Conservation (phyloP, 2,113 vertebrate genomes). For the Pseudopipra pipra region DNA sequence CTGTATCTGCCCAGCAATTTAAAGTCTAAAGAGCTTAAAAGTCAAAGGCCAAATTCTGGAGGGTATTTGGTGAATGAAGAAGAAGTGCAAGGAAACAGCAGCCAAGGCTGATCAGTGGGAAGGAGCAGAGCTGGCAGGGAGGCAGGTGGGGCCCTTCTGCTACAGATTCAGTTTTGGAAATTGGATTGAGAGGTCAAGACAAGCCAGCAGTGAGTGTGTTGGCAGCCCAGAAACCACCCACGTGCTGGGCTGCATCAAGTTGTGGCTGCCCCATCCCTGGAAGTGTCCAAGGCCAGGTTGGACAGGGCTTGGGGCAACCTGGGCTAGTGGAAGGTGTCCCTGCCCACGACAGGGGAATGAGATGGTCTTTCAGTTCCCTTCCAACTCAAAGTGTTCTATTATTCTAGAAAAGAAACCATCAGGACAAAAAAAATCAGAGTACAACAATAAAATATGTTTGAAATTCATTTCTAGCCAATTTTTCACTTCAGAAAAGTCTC, state of each 20-base stretch:
- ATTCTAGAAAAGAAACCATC: not conserved
- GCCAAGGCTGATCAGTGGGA: rapidly evolving
- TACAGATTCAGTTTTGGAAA: not conserved
- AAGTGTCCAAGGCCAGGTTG: rapidly evolving
- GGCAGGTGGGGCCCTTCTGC: not conserved
- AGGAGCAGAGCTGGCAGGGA: not conserved
- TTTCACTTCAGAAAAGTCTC: not conserved
- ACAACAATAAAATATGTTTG: not conserved
- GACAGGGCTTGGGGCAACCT: not conserved
- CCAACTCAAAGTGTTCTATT: not conserved
- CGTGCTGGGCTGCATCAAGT: not conserved
- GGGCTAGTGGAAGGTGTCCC: not conserved
- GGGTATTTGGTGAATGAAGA: not conserved
- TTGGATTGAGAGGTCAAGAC: not conserved
- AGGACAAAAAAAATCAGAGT: not conserved
- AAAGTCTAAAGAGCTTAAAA: not conserved
- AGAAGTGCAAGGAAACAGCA: not conserved
- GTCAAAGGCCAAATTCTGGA: not conserved
- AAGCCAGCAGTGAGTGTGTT: not conserved
- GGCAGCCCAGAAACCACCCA: not conserved
- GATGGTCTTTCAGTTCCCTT: not conserved
- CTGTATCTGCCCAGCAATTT: not conserved
- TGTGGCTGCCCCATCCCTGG: not conserved
- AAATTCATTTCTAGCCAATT: not conserved
- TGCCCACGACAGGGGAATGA: not conserved